These are phyloP conservation scores for Lymantria dispar DNA, from an alignment of 2,888 invertebrate genomes.

Conservation along the genomic window DNA sequence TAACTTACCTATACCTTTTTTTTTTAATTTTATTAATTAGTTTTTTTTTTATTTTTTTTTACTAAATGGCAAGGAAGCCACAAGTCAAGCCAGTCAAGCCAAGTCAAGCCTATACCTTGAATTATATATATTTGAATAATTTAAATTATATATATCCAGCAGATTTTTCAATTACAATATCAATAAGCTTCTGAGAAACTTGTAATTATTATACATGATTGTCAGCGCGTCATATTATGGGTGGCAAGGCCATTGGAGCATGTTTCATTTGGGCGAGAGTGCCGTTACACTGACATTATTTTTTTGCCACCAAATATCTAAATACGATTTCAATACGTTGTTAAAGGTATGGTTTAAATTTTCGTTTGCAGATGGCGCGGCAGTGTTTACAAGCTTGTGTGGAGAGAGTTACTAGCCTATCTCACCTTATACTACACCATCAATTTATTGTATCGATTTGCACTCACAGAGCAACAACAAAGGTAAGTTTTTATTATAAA, in stretches of 20 bases:
- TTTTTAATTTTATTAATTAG: too few species aligned
- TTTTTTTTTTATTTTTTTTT: too few species aligned
- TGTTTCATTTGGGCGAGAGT: not conserved
- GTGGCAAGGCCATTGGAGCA: conserved; percentile 18
- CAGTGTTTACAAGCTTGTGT: conserved; percentile 97
- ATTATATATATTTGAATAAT: too few species aligned
- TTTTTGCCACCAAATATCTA: conserved; percentile 17
- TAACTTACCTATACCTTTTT: too few species aligned
- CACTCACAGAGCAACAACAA: conserved; percentile 89
- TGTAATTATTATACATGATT: conserved; percentile 6
- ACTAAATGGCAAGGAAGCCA: too few species aligned
- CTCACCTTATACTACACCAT: conserved; percentile 92
- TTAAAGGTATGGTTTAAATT: conserved; percentile 3
- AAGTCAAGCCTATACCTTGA: too few species aligned
- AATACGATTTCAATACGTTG: not conserved
- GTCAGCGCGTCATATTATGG: conserved; percentile 12
- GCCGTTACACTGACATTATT: conserved; percentile 13
- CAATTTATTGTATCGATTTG: conserved; percentile 93
- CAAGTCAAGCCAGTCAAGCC: too few species aligned
- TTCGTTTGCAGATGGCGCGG: conserved; percentile 92
- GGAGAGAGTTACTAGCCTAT: conserved; percentile 95
- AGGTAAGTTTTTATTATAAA: conserved; percentile 78
- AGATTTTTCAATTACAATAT: too few species aligned
- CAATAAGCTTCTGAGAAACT: conserved; percentile 8
- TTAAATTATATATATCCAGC: too few species aligned